Evolutionary conservation across 2,797 vertebrate species (phyloP).

Genomic region (Xenopus petersii): DNA sequence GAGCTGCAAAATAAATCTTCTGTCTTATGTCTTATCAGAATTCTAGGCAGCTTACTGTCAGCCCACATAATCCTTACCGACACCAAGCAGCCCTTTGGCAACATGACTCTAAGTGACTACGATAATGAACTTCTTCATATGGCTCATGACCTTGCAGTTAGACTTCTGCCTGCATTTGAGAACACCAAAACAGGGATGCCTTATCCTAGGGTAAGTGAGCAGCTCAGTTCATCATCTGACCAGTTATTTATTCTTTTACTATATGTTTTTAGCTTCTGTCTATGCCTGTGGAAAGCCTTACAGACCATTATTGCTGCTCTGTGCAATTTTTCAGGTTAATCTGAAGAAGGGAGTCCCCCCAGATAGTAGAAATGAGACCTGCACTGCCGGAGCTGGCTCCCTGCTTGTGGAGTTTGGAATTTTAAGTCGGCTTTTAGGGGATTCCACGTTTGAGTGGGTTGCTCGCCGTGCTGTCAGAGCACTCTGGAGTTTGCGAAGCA

Average conservation of each 20-base stretch:
- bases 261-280: background rate
- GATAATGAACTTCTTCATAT: slow-evolving; percentile 90
- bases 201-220: slow-evolving; percentile 80
- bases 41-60: slow-evolving; percentile 92
- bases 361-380: slow-evolving; percentile 90
- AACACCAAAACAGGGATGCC: slow-evolving; percentile 97
- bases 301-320: background rate
- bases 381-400: slow-evolving; percentile 91
- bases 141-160: slow-evolving; percentile 91
- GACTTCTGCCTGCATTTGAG: slow-evolving; percentile 93
- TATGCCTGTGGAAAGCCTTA: background rate
- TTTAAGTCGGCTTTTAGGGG: slow-evolving; percentile 89
- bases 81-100: slow-evolving; percentile 87
- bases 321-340: slow-evolving; percentile 77
- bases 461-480: slow-evolving; percentile 90
- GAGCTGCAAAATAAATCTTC: too few relatives aligned
- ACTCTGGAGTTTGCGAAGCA: slow-evolving; percentile 91
- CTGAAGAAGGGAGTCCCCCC: slow-evolving; percentile 89
- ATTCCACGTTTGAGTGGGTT: slow-evolving; percentile 96
- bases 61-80: slow-evolving; percentile 95
- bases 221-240: background rate
- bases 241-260: background rate
- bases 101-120: slow-evolving; percentile 83
- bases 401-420: slow-evolving; percentile 96
- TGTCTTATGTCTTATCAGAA: slow-evolving; percentile 62